Evolutionary conservation across 2,888 invertebrate species (phyloP).

Genomic region (Orthonychiurus folsomi): DNA sequence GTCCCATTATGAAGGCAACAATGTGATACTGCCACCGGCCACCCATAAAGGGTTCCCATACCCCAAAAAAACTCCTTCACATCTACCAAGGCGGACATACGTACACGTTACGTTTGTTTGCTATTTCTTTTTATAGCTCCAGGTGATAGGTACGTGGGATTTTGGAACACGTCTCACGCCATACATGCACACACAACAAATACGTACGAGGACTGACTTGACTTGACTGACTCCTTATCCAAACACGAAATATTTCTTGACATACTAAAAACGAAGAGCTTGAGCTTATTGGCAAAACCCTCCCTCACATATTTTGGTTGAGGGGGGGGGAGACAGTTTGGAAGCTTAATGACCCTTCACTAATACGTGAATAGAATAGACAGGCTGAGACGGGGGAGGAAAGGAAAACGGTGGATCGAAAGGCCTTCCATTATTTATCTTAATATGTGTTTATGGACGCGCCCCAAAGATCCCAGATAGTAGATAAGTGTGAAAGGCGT

Average conservation of each 20-base stretch:
- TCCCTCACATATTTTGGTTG: not conserved
- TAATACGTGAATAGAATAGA: conserved; percentile 1
- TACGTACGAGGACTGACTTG: not conserved
- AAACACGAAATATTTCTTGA: not conserved
- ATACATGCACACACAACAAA: not conserved
- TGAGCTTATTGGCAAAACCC: not conserved
- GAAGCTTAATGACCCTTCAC: not conserved
- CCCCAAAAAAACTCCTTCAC: no score
- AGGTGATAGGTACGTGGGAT: no score
- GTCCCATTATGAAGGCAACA: not conserved
- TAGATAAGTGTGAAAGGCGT: conserved; percentile 1
- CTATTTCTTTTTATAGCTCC: conserved; percentile 1
- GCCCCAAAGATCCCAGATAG: not conserved
- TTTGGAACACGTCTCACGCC: no score
- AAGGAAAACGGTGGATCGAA: not conserved
- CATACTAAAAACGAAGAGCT: not conserved
- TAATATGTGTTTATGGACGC: not conserved
- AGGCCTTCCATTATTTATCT: not conserved
- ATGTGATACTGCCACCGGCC: not conserved
- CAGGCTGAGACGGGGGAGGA: no score
- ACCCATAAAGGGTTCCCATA: not conserved
- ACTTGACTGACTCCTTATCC: not conserved
- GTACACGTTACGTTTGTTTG: not conserved
- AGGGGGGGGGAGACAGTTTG: not conserved
- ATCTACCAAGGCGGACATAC: not conserved